A percentile compares a stretch with the other conserved stretches of the same genome.
Evolutionary conservation across 1,140 invertebrate species (phyloP).

Genomic region (Steinernema khuongi): DNA sequence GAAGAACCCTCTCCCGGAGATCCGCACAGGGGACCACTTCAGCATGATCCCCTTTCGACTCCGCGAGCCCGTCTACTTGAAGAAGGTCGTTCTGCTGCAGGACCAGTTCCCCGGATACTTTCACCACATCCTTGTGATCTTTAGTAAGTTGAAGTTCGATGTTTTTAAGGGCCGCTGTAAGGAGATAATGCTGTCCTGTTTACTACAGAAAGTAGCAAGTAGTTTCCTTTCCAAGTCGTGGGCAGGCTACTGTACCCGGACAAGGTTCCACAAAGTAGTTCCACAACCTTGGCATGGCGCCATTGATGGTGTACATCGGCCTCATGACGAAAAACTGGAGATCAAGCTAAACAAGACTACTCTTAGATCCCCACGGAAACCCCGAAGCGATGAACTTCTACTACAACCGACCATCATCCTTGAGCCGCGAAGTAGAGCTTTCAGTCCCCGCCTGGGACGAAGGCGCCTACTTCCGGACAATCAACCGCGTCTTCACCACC

Average conservation of each 20-base stretch:
- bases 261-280: no score
- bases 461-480: slow-evolving; percentile 41
- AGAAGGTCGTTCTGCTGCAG: slow-evolving; percentile 32
- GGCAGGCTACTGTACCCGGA: no score
- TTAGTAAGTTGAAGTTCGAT: slow-evolving; percentile 38
- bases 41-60: slow-evolving; percentile 36
- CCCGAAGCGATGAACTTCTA: slow-evolving; percentile 43
- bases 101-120: slow-evolving; percentile 34
- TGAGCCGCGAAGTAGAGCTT: slow-evolving; percentile 36
- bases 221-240: no score
- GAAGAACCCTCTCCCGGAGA: slow-evolving; percentile 33
- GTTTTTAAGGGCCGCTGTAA: no score
- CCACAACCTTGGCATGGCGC: no score
- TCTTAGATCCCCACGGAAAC: slow-evolving; percentile 40
- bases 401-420: slow-evolving; percentile 38
- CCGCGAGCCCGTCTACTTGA: slow-evolving; percentile 34
- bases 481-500: slow-evolving; percentile 39
- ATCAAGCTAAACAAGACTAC: no score
- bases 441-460: slow-evolving; percentile 40
- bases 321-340: no score
- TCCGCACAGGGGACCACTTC: slow-evolving; percentile 40
- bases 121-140: slow-evolving; percentile 35
- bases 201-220: no score
- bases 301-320: no score
- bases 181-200: no score